phyloP scores from a whole-genome alignment of 2,113 vertebrate species.

The Pomatostomus ruficeps region DNA sequence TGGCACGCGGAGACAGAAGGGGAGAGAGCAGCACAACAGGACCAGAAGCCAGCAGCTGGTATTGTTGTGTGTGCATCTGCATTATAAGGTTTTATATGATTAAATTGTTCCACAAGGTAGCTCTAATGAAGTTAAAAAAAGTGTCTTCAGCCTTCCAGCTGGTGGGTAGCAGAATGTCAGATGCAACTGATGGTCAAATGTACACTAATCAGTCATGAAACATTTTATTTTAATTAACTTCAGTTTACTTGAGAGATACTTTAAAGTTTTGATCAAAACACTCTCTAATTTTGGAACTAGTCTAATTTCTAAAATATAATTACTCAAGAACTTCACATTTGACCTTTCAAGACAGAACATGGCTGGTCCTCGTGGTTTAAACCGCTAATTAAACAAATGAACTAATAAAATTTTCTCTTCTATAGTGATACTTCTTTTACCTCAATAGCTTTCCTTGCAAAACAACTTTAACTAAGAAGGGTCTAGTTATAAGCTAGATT shows the following conservation, averaged over 20 bases:
- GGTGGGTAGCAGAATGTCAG: conserved; percentile 36
- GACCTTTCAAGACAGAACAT: not conserved
- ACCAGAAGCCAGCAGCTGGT: conserved; percentile 36
- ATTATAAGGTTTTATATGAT: conserved; percentile 42
- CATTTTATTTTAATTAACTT: conserved; percentile 6
- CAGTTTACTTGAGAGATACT: not conserved
- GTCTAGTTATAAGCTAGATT: not conserved
- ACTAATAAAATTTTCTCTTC: not conserved
- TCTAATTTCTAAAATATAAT: not conserved
- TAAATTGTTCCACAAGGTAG: conserved; percentile 55
- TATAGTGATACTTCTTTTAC: not conserved
- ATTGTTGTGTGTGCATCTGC: conserved; percentile 25
- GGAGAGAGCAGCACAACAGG: not conserved
- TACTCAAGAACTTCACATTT: not conserved
- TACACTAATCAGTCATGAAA: conserved; percentile 4
- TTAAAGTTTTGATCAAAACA: not conserved
- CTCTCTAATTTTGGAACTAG: not conserved
- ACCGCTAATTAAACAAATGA: not conserved
- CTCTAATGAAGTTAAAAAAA: conserved; percentile 36
- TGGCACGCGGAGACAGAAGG: not conserved
- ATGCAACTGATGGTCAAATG: conserved; percentile 4
- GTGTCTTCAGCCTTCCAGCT: conserved; percentile 47
- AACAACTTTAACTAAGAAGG: not conserved
- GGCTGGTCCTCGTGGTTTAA: not conserved
- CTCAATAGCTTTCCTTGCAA: not conserved